Evolutionary conservation across 2,888 invertebrate species (phyloP).

Genomic region (Prosopocoilus inquinatus): DNA sequence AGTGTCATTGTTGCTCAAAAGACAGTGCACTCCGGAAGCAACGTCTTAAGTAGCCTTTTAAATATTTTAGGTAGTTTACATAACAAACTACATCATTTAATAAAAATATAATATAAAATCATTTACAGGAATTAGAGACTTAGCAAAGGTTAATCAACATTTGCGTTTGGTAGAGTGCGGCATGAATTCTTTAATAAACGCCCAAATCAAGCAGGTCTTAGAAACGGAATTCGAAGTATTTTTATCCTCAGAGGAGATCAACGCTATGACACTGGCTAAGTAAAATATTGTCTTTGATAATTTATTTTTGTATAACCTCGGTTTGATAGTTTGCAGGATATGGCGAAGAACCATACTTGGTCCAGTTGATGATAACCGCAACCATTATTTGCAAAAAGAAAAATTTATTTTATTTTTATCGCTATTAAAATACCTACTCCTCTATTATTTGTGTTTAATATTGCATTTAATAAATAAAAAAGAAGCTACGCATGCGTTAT

Average conservation of each 20-base stretch:
- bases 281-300: slow-evolving; percentile 29
- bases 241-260: slow-evolving; percentile 81
- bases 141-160: slow-evolving; percentile 68
- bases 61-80: slow-evolving; percentile 52
- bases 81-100: slow-evolving; percentile 21
- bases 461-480: no score
- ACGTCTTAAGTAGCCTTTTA: slow-evolving; percentile 71
- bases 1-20: slow-evolving; percentile 87
- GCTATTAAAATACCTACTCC: neutral
- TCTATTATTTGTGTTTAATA: neutral
- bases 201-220: slow-evolving; percentile 90
- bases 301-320: no score
- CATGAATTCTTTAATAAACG: slow-evolving; percentile 96
- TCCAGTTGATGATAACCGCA: no score
- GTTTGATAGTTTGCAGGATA: no score
- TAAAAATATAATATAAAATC: no score
- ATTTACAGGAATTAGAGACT: slow-evolving; percentile 59
- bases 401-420: no score
- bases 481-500: no score
- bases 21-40: slow-evolving; percentile 61
- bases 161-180: slow-evolving; percentile 85
- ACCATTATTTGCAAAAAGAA: no score
- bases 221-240: slow-evolving; percentile 87
- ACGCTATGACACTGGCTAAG: slow-evolving; percentile 74
- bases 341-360: no score